These are phyloP conservation scores for Holothuria leucospilota DNA, from an alignment of 53 echinoderm and acorn worm genomes.

Conservation along the genomic window DNA sequence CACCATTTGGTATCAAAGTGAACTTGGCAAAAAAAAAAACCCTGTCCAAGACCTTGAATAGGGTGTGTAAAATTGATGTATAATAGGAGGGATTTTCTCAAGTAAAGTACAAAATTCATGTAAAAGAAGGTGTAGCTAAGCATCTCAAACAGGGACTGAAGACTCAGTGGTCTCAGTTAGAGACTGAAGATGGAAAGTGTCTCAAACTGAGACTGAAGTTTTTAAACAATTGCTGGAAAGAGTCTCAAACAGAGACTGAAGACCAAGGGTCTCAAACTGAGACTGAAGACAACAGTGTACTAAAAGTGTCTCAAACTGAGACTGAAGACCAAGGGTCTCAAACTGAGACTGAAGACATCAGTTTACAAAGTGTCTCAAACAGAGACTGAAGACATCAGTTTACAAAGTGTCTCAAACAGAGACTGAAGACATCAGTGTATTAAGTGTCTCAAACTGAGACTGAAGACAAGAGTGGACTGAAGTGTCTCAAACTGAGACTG, in stretches of 20 bases:
- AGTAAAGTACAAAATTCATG: no score
- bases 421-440: background rate
- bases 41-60: no score
- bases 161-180: constrained; percentile 23
- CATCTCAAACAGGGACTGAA: background rate
- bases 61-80: no score
- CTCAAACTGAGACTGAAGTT: constrained; percentile 64
- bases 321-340: constrained; percentile 32
- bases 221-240: background rate
- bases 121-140: no score
- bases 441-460: constrained; percentile 50
- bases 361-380: constrained; percentile 35
- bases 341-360: constrained; percentile 21
- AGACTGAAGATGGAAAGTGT: constrained; percentile 18
- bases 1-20: no score
- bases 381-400: constrained; percentile 9
- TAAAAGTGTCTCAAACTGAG: constrained; percentile 58
- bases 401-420: constrained; percentile 31
- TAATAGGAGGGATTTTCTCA: no score
- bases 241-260: constrained; percentile 55
- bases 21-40: no score
- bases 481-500: constrained; percentile 61
- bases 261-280: constrained; percentile 35
- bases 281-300: constrained; percentile 52
- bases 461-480: constrained; percentile 30